Conservation (phyloP, 2,888 invertebrate species). For the Drosophila cyrtoloma region DNA sequence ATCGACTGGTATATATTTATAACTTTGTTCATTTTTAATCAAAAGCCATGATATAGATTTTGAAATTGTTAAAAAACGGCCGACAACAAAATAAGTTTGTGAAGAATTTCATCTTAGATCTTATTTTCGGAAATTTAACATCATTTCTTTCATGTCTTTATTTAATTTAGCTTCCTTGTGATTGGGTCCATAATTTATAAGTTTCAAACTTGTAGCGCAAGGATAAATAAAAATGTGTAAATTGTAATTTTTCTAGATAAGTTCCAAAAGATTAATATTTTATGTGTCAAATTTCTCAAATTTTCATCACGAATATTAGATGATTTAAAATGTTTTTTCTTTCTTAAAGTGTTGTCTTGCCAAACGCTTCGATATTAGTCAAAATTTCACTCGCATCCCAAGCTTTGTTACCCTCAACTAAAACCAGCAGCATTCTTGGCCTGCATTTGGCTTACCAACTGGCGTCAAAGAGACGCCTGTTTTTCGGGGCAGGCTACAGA, state of each 20-base stretch:
- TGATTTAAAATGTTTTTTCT: background rate
- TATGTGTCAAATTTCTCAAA: background rate
- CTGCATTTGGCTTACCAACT: conserved; percentile 32
- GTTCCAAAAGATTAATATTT: background rate
- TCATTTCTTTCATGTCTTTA: background rate
- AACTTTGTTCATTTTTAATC: too few species aligned
- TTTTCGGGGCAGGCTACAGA: conserved; percentile 37
- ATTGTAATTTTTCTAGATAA: background rate
- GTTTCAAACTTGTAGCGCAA: background rate
- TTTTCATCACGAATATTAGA: background rate
- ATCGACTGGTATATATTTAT: too few species aligned
- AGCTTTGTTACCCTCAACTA: conserved; percentile 13
- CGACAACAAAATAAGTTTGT: too few species aligned
- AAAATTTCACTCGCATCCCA: conserved; percentile 14
- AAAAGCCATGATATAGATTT: too few species aligned
- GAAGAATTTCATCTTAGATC: too few species aligned
- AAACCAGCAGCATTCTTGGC: conserved; percentile 27
- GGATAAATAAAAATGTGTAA: background rate
- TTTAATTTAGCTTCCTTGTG: background rate
- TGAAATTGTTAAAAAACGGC: too few species aligned
- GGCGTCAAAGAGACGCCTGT: conserved; percentile 51
- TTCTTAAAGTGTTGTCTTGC: background rate
- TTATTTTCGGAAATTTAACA: too few species aligned
- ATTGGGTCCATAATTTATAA: background rate
- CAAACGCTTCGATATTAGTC: conserved; percentile 13